These are phyloP conservation scores for Tachuris rubrigastra DNA, from an alignment of 2,113 vertebrate species.

Conservation along the genomic window DNA sequence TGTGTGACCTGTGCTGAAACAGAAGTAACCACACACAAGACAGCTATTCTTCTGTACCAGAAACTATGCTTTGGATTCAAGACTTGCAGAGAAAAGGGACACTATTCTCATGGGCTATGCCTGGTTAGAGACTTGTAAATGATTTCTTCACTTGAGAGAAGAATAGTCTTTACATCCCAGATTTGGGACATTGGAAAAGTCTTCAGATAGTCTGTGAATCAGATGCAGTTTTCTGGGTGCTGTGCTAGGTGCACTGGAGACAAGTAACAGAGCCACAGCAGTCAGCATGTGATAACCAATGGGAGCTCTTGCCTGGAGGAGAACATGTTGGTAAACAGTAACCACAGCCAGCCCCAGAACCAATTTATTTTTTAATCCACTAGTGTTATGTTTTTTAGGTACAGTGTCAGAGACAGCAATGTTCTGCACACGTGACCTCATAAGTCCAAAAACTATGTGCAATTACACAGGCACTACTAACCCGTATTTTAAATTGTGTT, in stretches of 20 bases:
- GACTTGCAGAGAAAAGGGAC: neutral
- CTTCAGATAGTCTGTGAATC: neutral
- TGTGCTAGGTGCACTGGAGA: neutral
- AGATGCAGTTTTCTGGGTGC: neutral
- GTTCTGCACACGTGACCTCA: neutral
- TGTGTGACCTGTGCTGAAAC: neutral
- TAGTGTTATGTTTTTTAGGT: neutral
- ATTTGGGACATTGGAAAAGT: neutral
- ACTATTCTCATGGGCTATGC: neutral
- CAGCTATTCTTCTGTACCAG: neutral
- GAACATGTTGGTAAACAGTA: accelerated
- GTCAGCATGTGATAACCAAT: neutral
- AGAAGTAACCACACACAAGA: neutral
- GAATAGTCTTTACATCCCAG: neutral
- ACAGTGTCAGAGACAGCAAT: neutral
- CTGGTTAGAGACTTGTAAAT: neutral
- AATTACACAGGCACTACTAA: neutral
- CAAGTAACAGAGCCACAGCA: neutral
- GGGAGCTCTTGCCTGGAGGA: neutral
- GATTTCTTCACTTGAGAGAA: neutral
- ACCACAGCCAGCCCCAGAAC: neutral
- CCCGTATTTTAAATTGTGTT: neutral
- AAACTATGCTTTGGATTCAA: neutral
- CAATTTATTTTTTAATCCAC: neutral
- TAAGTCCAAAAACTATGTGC: neutral